phyloP scores from a whole-genome alignment of 2,888 invertebrate genomes.

The Ormyrus rosae region DNA sequence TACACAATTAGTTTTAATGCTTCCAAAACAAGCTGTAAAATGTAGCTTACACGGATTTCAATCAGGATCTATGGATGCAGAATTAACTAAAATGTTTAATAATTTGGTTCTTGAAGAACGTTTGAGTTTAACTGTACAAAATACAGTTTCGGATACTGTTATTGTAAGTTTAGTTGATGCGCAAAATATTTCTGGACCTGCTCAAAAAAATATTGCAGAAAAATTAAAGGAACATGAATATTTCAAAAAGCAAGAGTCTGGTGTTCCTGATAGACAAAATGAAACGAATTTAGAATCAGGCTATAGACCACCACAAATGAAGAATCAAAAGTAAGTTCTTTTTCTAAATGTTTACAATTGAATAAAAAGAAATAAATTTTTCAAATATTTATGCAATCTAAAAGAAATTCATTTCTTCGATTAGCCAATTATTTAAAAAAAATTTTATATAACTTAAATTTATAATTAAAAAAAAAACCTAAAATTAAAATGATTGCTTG shows the following conservation, averaged over 20 bases:
- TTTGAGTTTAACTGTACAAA: slow-evolving; percentile 79
- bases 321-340: slow-evolving; percentile 52
- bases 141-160: slow-evolving; percentile 77
- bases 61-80: slow-evolving; percentile 78
- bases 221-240: slow-evolving; percentile 26
- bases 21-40: slow-evolving; percentile 86
- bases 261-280: slow-evolving; percentile 1
- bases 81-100: slow-evolving; percentile 81
- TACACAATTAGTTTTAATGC: slow-evolving; percentile 79
- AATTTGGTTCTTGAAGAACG: slow-evolving; percentile 82
- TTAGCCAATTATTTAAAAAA: no score
- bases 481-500: slow-evolving; percentile 15
- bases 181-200: slow-evolving; percentile 29
- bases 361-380: background rate
- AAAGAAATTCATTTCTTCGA: background rate
- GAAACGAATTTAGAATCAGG: slow-evolving; percentile 20
- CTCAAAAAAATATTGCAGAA: slow-evolving; percentile 27
- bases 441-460: slow-evolving; percentile 2
- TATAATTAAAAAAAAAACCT: background rate
- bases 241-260: slow-evolving; percentile 32
- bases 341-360: background rate
- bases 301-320: slow-evolving; percentile 14
- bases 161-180: slow-evolving; percentile 81
- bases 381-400: background rate
- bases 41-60: slow-evolving; percentile 84